Evolutionary conservation across 2,797 vertebrate genomes (phyloP).

Genomic region (Discoglossus pictus): DNA sequence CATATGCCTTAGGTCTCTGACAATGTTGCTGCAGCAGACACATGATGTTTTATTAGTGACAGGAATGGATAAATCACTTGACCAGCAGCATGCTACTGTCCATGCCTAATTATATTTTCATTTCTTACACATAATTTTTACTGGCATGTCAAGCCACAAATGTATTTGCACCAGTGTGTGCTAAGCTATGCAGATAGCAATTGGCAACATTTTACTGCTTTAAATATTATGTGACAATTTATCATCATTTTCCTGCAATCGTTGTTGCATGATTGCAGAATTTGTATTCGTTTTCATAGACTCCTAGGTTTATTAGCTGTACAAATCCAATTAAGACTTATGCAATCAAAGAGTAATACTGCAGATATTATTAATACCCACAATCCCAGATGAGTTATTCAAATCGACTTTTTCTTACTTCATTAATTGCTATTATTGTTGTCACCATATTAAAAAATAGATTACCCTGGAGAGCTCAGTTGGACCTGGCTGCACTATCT

Average conservation of each 20-base stretch:
- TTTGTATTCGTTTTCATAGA: background rate
- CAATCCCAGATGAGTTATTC: conserved; percentile 14
- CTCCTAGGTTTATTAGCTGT: conserved; percentile 2
- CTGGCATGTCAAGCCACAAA: background rate
- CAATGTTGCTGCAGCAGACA: conserved; percentile 1
- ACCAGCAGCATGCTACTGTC: background rate
- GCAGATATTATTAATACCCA: background rate
- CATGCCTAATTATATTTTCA: background rate
- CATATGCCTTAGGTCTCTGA: conserved; percentile 10
- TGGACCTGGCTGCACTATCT: conserved; percentile 7
- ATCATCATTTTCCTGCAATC: conserved; percentile 3
- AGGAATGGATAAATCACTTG: conserved; percentile 1
- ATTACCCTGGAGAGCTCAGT: conserved; percentile 17
- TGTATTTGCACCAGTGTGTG: background rate
- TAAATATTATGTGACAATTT: background rate
- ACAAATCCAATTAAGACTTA: conserved; percentile 26
- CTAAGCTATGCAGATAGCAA: background rate
- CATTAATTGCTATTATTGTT: conserved; percentile 43
- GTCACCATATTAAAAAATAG: conserved; percentile 30
- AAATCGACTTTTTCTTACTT: conserved; percentile 23
- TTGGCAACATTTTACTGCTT: background rate
- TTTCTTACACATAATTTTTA: background rate
- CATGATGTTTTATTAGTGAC: conserved; percentile 20
- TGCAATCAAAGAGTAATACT: conserved; percentile 35
- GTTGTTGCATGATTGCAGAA: background rate